Conservation (phyloP, 2,113 vertebrate genomes). For the Phrynosoma blainvillii region DNA sequence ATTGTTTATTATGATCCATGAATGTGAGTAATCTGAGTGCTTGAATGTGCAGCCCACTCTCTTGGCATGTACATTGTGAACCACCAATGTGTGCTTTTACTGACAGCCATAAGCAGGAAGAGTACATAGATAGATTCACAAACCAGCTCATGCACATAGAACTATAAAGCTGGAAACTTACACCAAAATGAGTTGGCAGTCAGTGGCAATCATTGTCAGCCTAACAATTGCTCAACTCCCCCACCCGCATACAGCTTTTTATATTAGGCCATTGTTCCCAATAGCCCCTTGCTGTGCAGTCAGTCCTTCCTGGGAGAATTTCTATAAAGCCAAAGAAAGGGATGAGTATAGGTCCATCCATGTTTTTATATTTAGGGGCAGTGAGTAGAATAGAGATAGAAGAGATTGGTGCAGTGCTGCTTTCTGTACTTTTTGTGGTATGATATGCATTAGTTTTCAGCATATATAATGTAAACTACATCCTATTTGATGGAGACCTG, state of each 20-base stretch:
- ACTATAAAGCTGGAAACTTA: background rate
- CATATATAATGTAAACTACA: background rate
- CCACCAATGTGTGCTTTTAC: background rate
- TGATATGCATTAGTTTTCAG: fast-evolving
- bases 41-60: background rate
- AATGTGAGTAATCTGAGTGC: background rate
- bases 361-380: background rate
- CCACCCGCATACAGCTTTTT: background rate
- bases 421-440: background rate
- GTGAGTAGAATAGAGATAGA: background rate
- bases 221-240: background rate
- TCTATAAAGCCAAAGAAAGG: background rate
- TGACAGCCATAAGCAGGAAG: background rate
- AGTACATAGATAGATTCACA: background rate
- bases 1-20: constrained; percentile 2
- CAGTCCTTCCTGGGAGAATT: background rate
- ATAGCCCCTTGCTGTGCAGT: background rate
- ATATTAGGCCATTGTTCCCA: background rate
- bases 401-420: background rate
- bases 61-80: background rate
- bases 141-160: background rate
- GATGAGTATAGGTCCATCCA: background rate
- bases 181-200: background rate
- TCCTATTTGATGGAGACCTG: background rate
- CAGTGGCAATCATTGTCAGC: background rate